These are phyloP conservation scores for Astreopora myriophthalma DNA, from an alignment of 64 coral and sea anemone genomes.

Conservation along the genomic window DNA sequence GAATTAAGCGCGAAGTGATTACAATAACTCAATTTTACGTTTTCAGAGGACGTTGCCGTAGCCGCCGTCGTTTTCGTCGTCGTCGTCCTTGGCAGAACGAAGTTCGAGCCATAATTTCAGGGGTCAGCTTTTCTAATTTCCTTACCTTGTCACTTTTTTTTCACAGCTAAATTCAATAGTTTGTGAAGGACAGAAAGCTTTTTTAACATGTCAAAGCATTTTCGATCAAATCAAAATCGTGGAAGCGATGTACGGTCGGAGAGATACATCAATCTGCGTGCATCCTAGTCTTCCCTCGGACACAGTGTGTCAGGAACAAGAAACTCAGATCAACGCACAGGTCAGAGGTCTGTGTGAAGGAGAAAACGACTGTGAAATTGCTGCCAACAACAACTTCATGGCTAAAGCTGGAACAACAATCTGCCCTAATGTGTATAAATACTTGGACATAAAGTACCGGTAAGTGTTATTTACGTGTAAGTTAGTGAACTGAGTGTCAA, in stretches of 20 bases:
- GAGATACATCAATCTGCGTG: constrained; percentile 20
- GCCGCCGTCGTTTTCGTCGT: too few species aligned
- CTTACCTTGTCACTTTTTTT: background rate
- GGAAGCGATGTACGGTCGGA: constrained; percentile 53
- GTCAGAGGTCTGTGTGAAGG: constrained; percentile 56
- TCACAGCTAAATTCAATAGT: constrained; percentile 12
- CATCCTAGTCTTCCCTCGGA: constrained; percentile 21
- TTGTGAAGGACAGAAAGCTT: constrained; percentile 65
- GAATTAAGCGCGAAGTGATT: too few species aligned
- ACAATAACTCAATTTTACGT: too few species aligned
- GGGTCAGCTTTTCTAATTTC: background rate
- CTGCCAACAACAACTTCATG: constrained; percentile 53
- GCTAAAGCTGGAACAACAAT: constrained; percentile 61
- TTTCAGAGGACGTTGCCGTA: too few species aligned
- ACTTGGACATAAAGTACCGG: constrained; percentile 57
- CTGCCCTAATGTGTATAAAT: constrained; percentile 56
- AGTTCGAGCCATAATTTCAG: too few species aligned
- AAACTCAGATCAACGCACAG: constrained; percentile 29
- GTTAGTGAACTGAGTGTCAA: too few species aligned
- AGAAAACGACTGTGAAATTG: constrained; percentile 40
- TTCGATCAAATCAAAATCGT: constrained; percentile 46
- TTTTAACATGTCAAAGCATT: constrained; percentile 25
- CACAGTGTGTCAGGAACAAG: constrained; percentile 32
- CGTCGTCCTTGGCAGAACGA: too few species aligned
- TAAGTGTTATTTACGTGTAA: background rate